Percentiles rank a stretch among this genome's conserved stretches.
Evolutionary conservation across 2,888 invertebrate species (phyloP).

Genomic region (Creontiades dilutus): DNA sequence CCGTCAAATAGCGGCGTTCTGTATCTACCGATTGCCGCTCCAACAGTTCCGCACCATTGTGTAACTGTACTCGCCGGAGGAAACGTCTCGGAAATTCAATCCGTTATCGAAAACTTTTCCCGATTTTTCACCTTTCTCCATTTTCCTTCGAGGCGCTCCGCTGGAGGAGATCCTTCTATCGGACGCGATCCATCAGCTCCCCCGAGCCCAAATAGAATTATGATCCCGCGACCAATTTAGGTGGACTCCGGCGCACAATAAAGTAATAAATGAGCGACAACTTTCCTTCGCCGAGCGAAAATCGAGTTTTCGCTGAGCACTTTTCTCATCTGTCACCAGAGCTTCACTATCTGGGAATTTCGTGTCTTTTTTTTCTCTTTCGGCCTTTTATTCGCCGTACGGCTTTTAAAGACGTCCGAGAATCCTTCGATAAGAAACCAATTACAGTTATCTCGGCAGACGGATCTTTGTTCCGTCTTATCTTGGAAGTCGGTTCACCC

Average conservation of each 20-base stretch:
- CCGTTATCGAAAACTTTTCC: neutral
- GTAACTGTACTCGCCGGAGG: neutral
- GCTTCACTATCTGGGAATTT: slow-evolving; percentile 10
- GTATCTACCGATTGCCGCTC: too few relatives aligned
- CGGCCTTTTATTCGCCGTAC: neutral
- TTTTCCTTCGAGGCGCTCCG: neutral
- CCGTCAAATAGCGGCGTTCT: too few relatives aligned
- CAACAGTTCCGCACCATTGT: neutral
- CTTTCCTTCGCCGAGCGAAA: neutral
- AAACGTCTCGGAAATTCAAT: slow-evolving; percentile 13
- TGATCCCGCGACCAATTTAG: slow-evolving; percentile 22
- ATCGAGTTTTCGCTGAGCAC: slow-evolving; percentile 30
- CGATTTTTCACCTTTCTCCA: neutral
- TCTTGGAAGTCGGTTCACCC: neutral
- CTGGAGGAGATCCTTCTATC: neutral
- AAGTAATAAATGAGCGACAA: slow-evolving; percentile 20
- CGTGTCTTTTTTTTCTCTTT: slow-evolving; percentile 12
- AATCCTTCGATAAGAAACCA: slow-evolving; percentile 16
- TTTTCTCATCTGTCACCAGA: slow-evolving; percentile 37
- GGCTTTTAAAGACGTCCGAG: slow-evolving; percentile 12
- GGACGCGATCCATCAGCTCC: neutral
- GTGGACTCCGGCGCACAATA: slow-evolving; percentile 11
- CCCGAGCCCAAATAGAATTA: slow-evolving; percentile 25
- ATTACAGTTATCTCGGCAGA: slow-evolving; percentile 5
- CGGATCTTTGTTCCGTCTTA: slow-evolving; percentile 1